Percentiles rank a stretch among this genome's conserved stretches.
Evolutionary conservation across 1,140 invertebrate species (phyloP).

Genomic region (Cecropterus lyciades): DNA sequence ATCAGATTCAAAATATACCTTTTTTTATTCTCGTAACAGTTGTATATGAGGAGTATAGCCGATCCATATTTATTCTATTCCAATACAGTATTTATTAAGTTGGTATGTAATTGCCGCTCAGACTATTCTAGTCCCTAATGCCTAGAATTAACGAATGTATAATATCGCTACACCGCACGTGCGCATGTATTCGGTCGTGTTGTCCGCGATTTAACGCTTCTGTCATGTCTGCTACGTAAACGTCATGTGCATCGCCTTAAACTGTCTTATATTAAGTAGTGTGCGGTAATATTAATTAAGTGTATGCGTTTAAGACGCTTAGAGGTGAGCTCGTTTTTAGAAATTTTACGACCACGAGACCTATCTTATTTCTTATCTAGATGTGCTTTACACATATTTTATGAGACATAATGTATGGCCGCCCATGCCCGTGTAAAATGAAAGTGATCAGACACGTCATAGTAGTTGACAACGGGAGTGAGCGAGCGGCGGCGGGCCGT

Average conservation of each 20-base stretch:
- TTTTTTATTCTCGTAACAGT: not conserved
- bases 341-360: not conserved
- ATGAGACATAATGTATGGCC: not conserved
- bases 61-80: slow-evolving; percentile 12
- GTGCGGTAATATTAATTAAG: slow-evolving; percentile 16
- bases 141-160: slow-evolving; percentile 1
- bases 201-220: slow-evolving; percentile 3
- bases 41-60: not conserved
- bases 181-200: slow-evolving; percentile 3
- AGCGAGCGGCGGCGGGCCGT: not conserved
- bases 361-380: too few relatives aligned
- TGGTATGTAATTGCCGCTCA: slow-evolving; percentile 29
- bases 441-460: too few relatives aligned
- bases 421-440: too few relatives aligned
- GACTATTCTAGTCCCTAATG: slow-evolving; percentile 32
- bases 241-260: not conserved
- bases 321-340: not conserved
- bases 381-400: not conserved
- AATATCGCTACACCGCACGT: not conserved
- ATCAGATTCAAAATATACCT: not conserved
- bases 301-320: not conserved
- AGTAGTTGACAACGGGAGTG: not conserved
- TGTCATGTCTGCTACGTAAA: not conserved
- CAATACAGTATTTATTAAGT: slow-evolving; percentile 21
- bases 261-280: slow-evolving; percentile 7